A percentile compares a stretch with the other conserved stretches of the same genome.
phyloP scores from a whole-genome alignment of 2,888 invertebrate species.

The Leucoptera coffeella region DNA sequence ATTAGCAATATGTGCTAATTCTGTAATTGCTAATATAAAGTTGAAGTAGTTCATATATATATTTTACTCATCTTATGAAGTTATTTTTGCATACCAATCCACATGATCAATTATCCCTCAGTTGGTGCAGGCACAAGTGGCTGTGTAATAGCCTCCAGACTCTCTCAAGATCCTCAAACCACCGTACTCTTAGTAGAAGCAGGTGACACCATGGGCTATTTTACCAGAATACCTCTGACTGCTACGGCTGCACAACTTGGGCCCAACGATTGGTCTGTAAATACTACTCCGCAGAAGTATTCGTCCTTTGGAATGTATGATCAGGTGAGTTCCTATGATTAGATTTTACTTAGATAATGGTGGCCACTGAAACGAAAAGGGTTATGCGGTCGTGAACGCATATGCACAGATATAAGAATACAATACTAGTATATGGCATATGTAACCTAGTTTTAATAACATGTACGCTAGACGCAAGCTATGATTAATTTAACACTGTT shows the following conservation, averaged over 20 bases:
- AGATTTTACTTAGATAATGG: background rate
- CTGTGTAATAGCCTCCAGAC: slow-evolving; percentile 60
- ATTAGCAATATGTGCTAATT: no score
- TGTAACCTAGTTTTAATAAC: no score
- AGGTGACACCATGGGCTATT: slow-evolving; percentile 61
- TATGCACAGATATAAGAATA: no score
- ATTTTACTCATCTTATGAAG: no score
- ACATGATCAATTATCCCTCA: no score
- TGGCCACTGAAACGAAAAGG: background rate
- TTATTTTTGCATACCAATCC: no score
- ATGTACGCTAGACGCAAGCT: no score
- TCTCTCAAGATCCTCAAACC: slow-evolving; percentile 49
- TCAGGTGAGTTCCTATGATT: slow-evolving; percentile 52
- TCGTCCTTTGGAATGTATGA: slow-evolving; percentile 60
- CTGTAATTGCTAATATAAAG: no score
- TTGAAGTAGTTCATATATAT: no score
- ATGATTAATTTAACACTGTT: no score
- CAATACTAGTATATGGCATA: no score
- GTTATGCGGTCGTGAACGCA: background rate
- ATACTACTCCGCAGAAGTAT: slow-evolving; percentile 56
- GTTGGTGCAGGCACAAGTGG: slow-evolving; percentile 72
- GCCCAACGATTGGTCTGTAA: slow-evolving; percentile 62
- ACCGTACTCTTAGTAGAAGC: slow-evolving; percentile 64
- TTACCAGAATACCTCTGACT: slow-evolving; percentile 59
- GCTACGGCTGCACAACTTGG: slow-evolving; percentile 64